These are phyloP conservation scores for Lordiphosa stackelbergi DNA, from an alignment of 1,140 invertebrate genomes.

Conservation along the genomic window DNA sequence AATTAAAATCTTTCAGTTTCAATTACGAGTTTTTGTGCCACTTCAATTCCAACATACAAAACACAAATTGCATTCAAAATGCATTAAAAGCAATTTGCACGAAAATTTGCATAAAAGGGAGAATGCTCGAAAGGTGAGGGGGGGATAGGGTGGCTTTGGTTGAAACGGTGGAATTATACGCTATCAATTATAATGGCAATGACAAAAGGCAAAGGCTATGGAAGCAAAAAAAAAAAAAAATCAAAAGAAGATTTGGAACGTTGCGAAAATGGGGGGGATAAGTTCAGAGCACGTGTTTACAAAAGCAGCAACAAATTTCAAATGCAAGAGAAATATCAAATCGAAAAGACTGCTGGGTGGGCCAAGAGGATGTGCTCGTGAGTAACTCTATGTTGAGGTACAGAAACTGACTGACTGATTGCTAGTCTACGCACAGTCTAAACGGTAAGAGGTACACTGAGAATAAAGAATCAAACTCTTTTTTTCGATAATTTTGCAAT, in stretches of 20 bases:
- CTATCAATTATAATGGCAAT: constrained; percentile 75
- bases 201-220: constrained; percentile 62
- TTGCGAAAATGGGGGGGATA: neutral
- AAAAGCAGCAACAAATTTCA: no score
- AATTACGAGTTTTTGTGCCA: constrained; percentile 74
- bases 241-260: constrained; percentile 50
- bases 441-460: no score
- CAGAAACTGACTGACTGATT: no score
- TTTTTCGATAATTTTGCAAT: no score
- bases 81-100: constrained; percentile 75
- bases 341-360: no score
- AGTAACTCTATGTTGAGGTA: no score
- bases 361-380: no score
- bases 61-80: constrained; percentile 75
- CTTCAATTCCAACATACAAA: constrained; percentile 73
- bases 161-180: constrained; percentile 53
- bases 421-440: no score
- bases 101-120: constrained; percentile 70
- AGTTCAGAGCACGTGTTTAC: neutral
- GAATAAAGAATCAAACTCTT: no score
- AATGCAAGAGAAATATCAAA: neutral
- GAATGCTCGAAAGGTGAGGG: constrained; percentile 20
- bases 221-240: constrained; percentile 21
- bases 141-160: neutral
- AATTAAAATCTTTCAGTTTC: constrained; percentile 76